Evolutionary conservation across 2,888 invertebrate species (phyloP).

Genomic region (Sinotaia quadrata): DNA sequence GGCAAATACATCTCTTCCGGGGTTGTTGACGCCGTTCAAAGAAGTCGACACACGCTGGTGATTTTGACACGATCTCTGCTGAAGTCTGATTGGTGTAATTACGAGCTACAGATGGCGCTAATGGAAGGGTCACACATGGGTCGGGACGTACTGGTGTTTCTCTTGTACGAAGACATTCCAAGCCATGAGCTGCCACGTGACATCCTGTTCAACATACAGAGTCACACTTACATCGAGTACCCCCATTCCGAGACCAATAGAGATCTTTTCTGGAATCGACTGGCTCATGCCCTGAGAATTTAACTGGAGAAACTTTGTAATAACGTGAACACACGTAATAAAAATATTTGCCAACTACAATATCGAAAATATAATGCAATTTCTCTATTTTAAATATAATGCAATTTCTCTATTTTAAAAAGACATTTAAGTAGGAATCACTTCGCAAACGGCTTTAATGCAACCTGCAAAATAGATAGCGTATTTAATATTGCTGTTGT

Average conservation of each 20-base stretch:
- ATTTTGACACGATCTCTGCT: conserved; percentile 17
- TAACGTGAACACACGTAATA: too few relatives aligned
- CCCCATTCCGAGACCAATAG: conserved; percentile 10
- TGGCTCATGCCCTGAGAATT: conserved; percentile 16
- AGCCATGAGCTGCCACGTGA: conserved; percentile 22
- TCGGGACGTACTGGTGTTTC: conserved; percentile 29
- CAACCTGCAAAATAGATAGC: too few relatives aligned
- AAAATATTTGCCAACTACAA: too few relatives aligned
- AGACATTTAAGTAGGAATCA: too few relatives aligned
- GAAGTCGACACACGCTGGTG: conserved; percentile 28
- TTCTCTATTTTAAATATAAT: too few relatives aligned
- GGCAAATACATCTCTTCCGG: conserved; percentile 18
- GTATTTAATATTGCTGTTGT: too few relatives aligned
- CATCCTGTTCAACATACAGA: conserved; percentile 24
- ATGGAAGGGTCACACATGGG: conserved; percentile 29
- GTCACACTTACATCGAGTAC: conserved; percentile 29
- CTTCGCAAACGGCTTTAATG: too few relatives aligned
- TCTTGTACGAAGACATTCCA: conserved; percentile 29
- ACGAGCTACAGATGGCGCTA: conserved; percentile 31
- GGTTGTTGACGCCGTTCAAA: conserved; percentile 28
- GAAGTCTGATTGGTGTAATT: conserved; percentile 26
- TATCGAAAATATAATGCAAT: too few relatives aligned
- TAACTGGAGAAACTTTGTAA: too few relatives aligned
- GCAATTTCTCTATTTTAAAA: too few relatives aligned
- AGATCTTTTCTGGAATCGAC: conserved; percentile 13